Evolutionary conservation across 2,888 invertebrate species (phyloP).

Genomic region (Silvanus unidentatus): DNA sequence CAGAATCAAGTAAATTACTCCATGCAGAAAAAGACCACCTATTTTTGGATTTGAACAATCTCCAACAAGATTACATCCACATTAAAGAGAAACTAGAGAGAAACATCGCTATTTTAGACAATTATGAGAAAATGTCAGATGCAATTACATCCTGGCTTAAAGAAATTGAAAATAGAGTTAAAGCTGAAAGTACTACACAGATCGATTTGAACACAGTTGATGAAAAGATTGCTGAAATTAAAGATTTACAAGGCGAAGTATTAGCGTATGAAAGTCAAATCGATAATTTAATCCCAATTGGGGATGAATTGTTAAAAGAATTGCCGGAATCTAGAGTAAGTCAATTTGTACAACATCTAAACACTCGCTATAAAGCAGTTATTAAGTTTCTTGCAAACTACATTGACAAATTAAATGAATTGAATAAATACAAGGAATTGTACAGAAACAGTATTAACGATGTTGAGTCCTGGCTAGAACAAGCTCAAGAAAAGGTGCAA

Average conservation of each 20-base stretch:
- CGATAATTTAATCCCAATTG: constrained; percentile 59
- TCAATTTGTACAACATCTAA: constrained; percentile 74
- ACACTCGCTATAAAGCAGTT: constrained; percentile 68
- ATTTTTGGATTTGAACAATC: constrained; percentile 62
- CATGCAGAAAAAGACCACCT: constrained; percentile 64
- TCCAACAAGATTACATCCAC: constrained; percentile 61
- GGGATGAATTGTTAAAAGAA: constrained; percentile 65
- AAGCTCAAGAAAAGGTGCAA: constrained; percentile 69
- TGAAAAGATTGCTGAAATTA: constrained; percentile 62
- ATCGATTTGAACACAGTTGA: constrained; percentile 63
- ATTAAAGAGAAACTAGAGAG: constrained; percentile 64
- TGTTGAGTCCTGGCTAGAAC: constrained; percentile 73
- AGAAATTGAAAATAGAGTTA: constrained; percentile 69
- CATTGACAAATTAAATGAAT: constrained; percentile 64
- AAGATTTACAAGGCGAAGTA: constrained; percentile 58
- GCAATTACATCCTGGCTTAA: constrained; percentile 71
- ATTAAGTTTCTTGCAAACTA: constrained; percentile 65
- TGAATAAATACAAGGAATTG: constrained; percentile 63
- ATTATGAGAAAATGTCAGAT: constrained; percentile 73
- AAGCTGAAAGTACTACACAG: constrained; percentile 67
- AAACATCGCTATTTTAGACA: constrained; percentile 71
- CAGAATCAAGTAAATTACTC: constrained; percentile 62
- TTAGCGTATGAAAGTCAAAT: constrained; percentile 61
- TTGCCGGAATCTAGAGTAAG: constrained; percentile 79
- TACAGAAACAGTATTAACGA: constrained; percentile 62